Base-by-base conservation (phyloP, 2,888 invertebrate genomes). In the Lissocephala sabroskyi region DNA sequence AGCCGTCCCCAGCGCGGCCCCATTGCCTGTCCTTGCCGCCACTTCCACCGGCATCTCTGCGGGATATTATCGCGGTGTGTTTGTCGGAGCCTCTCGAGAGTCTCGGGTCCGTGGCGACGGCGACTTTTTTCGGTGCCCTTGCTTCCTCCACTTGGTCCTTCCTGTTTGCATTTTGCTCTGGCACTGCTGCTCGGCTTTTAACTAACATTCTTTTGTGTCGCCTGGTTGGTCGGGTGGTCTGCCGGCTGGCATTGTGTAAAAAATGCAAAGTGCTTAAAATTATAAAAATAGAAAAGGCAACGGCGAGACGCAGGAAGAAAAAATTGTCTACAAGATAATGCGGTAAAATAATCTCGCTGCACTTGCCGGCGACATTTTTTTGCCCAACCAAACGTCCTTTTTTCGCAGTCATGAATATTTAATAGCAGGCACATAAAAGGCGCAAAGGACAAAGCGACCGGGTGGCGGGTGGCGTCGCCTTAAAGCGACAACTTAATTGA, bases 321-420 rank as follows among this genome's bases (percentile, higher is more conserved):
- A 32, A 56, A 60, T 32, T 49, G 50, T 47, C 50, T 56, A 41
- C 57, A 45, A 63, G 73, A 70, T 71, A 77, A 71, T 70, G 65
- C 57, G 56, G 62, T 63, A 62, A 76, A 77, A 65, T 60, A 77
- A 65, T 68, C 70, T 56, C 30, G 41, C 40, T 56, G 55, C 51
- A 56, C 54, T 47, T 56, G 45, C 30, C 45, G 16, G 16, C 50
- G 33, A 49, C 52, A 33, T 50, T 36, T 40, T 53, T 41, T 52
- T 43, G n/a, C n/a, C n/a, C n/a, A n/a, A n/a, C n/a, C n/a, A n/a
- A n/a, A n/a, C n/a, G n/a, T n/a, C n/a, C 13, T 13, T 32, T 42
- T 3, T 16, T 23, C 13, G 19, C 42, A 57, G 64, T 67, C 80
- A 82, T 83, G 82, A 82, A 83, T 82, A 75, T 80, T 82, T 80